phyloP scores from a whole-genome alignment of 2,888 invertebrate genomes.

The Cryptus armator region DNA sequence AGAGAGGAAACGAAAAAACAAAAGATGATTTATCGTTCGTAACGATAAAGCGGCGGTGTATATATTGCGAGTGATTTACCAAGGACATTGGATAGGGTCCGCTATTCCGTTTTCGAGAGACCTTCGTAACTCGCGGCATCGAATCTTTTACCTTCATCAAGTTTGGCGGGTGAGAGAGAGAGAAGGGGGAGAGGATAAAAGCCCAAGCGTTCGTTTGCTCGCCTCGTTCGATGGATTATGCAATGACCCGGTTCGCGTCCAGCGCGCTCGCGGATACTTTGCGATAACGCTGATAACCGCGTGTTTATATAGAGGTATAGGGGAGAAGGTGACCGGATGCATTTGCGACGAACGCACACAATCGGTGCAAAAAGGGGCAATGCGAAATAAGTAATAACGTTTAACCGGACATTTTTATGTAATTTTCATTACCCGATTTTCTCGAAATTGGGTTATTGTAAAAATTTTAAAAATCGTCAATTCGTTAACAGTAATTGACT shows the following conservation, averaged over 20 bases:
- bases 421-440: background rate
- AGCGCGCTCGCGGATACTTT: conserved; percentile 34
- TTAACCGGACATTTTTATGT: background rate
- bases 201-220: conserved; percentile 54
- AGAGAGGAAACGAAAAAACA: background rate
- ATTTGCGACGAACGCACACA: conserved; percentile 24
- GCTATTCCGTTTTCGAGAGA: conserved; percentile 4
- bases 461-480: background rate
- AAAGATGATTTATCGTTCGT: background rate
- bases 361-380: background rate
- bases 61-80: background rate
- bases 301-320: conserved; percentile 29
- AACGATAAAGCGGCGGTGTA: background rate
- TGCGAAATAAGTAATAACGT: background rate
- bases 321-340: conserved; percentile 49
- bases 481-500: too few relatives aligned
- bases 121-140: conserved; percentile 13
- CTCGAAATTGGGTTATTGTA: background rate
- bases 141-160: conserved; percentile 38
- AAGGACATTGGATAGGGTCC: background rate
- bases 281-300: conserved; percentile 59
- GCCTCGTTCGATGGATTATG: conserved; percentile 60
- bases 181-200: conserved; percentile 61
- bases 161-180: conserved; percentile 30
- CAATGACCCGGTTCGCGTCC: conserved; percentile 48